Base-by-base conservation (phyloP, 2,797 vertebrate species). In the Rhinichthys osculus region DNA sequence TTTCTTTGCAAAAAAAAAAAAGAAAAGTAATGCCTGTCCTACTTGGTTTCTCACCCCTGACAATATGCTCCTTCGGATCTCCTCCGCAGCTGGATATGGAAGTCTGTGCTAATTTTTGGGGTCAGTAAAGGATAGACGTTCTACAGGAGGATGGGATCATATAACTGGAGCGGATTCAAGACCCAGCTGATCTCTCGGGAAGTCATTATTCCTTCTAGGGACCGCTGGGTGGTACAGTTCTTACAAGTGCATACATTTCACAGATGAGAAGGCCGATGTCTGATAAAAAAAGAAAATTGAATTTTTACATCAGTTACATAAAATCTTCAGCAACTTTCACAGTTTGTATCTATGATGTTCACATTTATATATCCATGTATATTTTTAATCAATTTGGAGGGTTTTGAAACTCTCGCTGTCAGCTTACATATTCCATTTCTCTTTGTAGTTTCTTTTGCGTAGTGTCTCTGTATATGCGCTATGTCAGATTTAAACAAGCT, bases 11-110 rank as follows among this genome's bases (percentile, higher is more conserved):
- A 89, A 90, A 64, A 59, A n/a, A 11, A 44, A 19, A 19, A 19
- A 52, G 5, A 38, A 38, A 38, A 38, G 74, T 84, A 86, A 76
- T 72, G n/a, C 72, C 73, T 91, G 89, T 88, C 87, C 88, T 88
- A 88, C 88, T 87, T 91, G 89, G 82, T 90, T 90, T 84, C 85
- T 90, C 86, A 90, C 78, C 90, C 89, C 83, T 90, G 87, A 89
- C 86, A 66, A 83, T 47, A 69, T 84, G 64, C 35, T 82, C 66
- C 81, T 85, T 87, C 47, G 71, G 50, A 83, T 40, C 81, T 82
- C n/a, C 21, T 76, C 40, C 69, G 84, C 82, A 85, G 80, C 88
- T 88, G 86, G 74, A 85, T 77, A 83, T 87, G 38, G 73, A 86
- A 81, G 83, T 35, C 27, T 88, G 83, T 40, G 81, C 83, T 87